A percentile compares a stretch with the other conserved stretches of the same genome.
phyloP scores from a whole-genome alignment of 2,888 invertebrate genomes.

The Caenorhabditis sp. region DNA sequence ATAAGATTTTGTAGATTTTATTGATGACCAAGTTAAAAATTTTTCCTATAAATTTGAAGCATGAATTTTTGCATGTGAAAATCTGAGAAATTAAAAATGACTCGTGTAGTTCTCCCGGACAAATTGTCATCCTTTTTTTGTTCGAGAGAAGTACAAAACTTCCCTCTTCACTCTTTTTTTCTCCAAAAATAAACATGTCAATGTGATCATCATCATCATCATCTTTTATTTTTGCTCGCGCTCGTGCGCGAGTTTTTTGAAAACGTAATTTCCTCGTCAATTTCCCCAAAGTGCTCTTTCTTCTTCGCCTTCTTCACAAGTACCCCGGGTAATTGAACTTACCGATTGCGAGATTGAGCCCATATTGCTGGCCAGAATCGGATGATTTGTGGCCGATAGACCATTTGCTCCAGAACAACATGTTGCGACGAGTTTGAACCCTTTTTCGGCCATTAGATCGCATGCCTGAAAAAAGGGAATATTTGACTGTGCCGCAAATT shows the following conservation, averaged over 20 bases:
- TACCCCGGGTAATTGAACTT: slow-evolving; percentile 4
- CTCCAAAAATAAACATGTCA: too few species aligned
- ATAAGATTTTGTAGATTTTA: too few species aligned
- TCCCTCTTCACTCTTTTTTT: too few species aligned
- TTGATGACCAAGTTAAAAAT: too few species aligned
- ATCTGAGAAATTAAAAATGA: too few species aligned
- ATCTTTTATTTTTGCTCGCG: neutral
- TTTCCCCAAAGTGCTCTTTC: neutral
- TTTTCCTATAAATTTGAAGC: too few species aligned
- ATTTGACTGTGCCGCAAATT: neutral
- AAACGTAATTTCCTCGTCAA: slow-evolving; percentile 9
- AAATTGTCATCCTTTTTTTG: too few species aligned
- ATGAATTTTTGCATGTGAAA: too few species aligned
- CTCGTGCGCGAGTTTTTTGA: neutral
- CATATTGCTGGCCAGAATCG: slow-evolving; percentile 44
- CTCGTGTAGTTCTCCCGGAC: too few species aligned
- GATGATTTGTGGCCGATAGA: slow-evolving; percentile 64
- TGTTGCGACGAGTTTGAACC: slow-evolving; percentile 79
- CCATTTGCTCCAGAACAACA: slow-evolving; percentile 90
- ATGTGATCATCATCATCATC: too few species aligned
- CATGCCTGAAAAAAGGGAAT: slow-evolving; percentile 72
- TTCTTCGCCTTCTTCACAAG: neutral
- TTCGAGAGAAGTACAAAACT: too few species aligned
- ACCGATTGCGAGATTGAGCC: slow-evolving; percentile 39
- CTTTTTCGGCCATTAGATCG: slow-evolving; percentile 72